phyloP scores from a whole-genome alignment of 2,797 vertebrate species.

The Melanogrammus aeglefinus region DNA sequence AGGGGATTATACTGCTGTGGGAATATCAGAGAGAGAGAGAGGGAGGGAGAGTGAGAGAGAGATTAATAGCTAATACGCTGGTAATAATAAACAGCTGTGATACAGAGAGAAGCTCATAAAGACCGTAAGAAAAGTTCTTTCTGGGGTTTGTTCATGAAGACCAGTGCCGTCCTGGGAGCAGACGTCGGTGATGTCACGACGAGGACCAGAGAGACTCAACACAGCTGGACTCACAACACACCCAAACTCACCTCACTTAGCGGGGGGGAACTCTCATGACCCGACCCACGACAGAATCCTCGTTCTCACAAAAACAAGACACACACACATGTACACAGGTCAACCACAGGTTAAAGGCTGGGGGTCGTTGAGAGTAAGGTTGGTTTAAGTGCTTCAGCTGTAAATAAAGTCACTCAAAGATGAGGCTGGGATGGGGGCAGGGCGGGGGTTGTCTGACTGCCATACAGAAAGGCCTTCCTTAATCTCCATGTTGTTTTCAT shows the following conservation, averaged over 20 bases:
- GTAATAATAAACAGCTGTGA: conserved; percentile 64
- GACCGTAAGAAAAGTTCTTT: conserved; percentile 1
- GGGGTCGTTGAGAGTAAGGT: not conserved
- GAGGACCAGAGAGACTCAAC: not conserved
- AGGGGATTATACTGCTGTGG: not conserved
- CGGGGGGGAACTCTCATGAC: not conserved
- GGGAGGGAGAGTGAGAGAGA: not conserved
- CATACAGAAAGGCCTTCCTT: not conserved
- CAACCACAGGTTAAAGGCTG: not conserved
- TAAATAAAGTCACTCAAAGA: not conserved
- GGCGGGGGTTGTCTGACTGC: not conserved
- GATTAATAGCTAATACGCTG: conserved; percentile 22
- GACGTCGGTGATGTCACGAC: conserved; percentile 25
- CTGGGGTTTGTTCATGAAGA: conserved; percentile 22
- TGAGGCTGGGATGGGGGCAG: not conserved
- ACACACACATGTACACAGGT: not conserved
- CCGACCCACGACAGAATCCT: not conserved
- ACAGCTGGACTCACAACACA: conserved; percentile 1
- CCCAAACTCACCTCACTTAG: not conserved
- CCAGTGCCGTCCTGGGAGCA: conserved; percentile 31
- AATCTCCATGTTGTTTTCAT: not conserved
- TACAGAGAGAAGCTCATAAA: conserved; percentile 29
- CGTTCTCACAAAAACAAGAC: not conserved
- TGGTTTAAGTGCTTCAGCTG: not conserved
- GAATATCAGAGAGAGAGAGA: not conserved